Base-by-base conservation (phyloP, 2,797 vertebrate species). In the Pachyuromys duprasi region DNA sequence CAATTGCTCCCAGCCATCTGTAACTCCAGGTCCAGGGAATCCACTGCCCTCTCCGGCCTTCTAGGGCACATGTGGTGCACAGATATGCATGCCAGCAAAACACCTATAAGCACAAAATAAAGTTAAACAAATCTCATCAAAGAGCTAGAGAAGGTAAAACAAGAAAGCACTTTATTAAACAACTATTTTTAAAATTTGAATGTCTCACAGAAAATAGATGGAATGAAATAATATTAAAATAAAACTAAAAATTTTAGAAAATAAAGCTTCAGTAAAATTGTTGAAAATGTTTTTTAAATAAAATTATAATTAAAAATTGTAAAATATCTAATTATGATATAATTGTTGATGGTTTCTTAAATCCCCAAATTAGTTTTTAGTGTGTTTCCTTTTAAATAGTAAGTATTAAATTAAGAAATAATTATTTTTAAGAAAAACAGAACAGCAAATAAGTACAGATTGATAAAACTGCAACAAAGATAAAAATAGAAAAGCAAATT, bases 271-370 rank as follows among this genome's bases (percentile, higher is more conserved):
- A 86, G 33, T 75, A 88, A 49, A 96, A 75, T 60, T 7, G 2
- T 60, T 72, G 24, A 88, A 94, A 17, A 82, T 42, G 7, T 84
- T 96, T 89, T 91, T 91, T n/a, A 94, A 96, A 78, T 94, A 33
- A 95, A 70, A 86, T 55, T 55, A 70, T 28, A 72, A 26, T 12
- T 86, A 53, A 53, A 84, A 86, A 5, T 17, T 20, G 28, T 24
- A 24, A 84, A 67, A 69, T 67, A 42, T 49, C 63, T 84, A n/a
- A 84, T 86, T 86, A 24, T 69, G 12, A 53, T 31, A 31, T 53
- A 26, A 17, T 69, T 24, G 33, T 36, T 69, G 53, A 45, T 86
- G 13, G 18, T 53, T 86, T 86, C 42, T 69, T 86, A 86, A 53
- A 69, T 36, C 13, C 45, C 14, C 45, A 69, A 86, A 86, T 55